Percentiles rank a stretch among this genome's conserved stretches.
Evolutionary conservation across 2,888 invertebrate species (phyloP).

Genomic region (Drosophila hamatofila): DNA sequence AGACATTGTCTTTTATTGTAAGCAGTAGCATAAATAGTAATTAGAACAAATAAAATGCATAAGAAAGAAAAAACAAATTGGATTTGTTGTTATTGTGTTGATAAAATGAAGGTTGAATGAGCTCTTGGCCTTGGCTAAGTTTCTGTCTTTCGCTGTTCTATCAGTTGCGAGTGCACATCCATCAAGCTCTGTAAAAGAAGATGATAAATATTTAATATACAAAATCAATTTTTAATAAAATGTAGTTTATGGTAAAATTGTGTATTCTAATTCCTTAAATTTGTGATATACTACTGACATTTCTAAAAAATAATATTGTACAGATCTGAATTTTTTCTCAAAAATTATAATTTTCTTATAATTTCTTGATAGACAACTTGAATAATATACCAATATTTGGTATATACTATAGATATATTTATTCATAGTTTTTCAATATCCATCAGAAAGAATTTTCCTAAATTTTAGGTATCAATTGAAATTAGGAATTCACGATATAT

Average conservation of each 20-base stretch:
- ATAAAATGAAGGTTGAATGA: neutral
- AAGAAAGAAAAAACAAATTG: neutral
- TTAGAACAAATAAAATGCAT: constrained; percentile 25
- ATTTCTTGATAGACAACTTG: too few species aligned
- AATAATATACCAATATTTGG: too few species aligned
- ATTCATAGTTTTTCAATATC: too few species aligned
- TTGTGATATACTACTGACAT: too few species aligned
- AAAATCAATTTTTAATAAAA: neutral
- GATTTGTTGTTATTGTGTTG: neutral
- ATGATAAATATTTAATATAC: neutral
- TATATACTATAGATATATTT: too few species aligned
- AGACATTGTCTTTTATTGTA: constrained; percentile 12
- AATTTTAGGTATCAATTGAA: too few species aligned
- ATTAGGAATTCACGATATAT: too few species aligned
- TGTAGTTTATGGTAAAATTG: neutral
- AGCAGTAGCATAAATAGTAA: constrained; percentile 18
- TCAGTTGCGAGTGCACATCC: constrained; percentile 93
- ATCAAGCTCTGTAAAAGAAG: constrained; percentile 89
- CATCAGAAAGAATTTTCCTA: too few species aligned
- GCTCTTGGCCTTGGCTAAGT: neutral
- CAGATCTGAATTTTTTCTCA: too few species aligned
- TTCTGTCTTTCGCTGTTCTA: constrained; percentile 85
- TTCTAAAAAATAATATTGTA: neutral
- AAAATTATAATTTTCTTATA: too few species aligned
- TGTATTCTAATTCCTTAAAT: too few species aligned